Evolutionary conservation across 2,113 vertebrate species (phyloP), one percentile per base, ranked within the genome.

Genomic region (Phocoena sinus): DNA sequence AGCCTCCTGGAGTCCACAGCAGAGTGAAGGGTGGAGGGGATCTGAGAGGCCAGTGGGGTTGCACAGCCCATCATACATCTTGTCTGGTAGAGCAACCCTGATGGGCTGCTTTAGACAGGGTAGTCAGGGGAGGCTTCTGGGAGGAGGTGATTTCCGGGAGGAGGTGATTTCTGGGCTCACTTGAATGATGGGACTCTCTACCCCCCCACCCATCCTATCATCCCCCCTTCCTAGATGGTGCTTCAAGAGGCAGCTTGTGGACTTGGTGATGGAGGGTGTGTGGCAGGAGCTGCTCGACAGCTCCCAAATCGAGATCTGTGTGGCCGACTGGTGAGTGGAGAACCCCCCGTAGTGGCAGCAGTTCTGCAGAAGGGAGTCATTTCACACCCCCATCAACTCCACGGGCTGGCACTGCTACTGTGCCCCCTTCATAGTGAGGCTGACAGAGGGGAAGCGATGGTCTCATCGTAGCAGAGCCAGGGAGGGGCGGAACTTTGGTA

Each of bases 271-370:
- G 95, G 98, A 98, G 56, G 98, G 98, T 0, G n/a, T 98, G 10
- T 98, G 98, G 97, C 97, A 90, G 73, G 97, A 98, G 41, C 95
- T 98, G 33, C 74, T 98, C 70, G 98, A 98, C 76, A 95, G 94
- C 0, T 76, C 92, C 94, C 97, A 98, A 41, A 91, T 98, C 0
- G 86, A 96, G 36, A 98, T 98, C 89, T 92, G 86, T 36, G 83
- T 98, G 56, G 86, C 96, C 0, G 98, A 98, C 84, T 98, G 98
- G 98, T 98, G 70, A 96, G 98, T 95, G 8, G n/a, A 31, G 71
- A 89, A 86, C 6, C 74, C 44, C 17, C 3, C 0, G 60, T 23
- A 6, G 25, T 12, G 17, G 76, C 47, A 6, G 56, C 18, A 0
- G 8, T 11, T 63, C 71, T 81, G 53, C 62, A 47, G 14, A 31